These are phyloP conservation scores for Lamellibrachia luymesi DNA, from an alignment of 1,140 invertebrate species.

Conservation along the genomic window DNA sequence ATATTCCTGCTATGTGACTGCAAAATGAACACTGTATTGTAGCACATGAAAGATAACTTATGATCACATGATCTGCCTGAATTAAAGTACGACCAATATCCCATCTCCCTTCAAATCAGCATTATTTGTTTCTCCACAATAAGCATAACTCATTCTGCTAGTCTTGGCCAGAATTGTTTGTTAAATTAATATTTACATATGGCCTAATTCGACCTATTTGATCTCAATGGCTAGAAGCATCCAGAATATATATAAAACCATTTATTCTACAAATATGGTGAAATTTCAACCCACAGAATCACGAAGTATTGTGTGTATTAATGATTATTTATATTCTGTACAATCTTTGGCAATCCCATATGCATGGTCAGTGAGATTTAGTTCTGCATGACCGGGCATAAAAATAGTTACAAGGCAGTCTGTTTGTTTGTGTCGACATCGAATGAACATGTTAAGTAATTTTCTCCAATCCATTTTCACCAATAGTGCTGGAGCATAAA, in stretches of 20 bases:
- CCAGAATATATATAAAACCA: not conserved
- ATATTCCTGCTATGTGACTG: not conserved
- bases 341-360: not conserved
- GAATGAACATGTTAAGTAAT: not conserved
- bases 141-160: not conserved
- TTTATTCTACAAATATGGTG: not conserved
- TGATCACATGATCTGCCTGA: not conserved
- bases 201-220: not conserved
- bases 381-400: no score
- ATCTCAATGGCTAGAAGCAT: not conserved
- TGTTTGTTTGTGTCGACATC: not conserved
- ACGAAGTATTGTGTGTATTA: not conserved
- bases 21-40: not conserved
- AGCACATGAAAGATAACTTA: not conserved
- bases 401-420: not conserved
- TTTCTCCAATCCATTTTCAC: not conserved
- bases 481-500: not conserved
- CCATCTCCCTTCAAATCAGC: not conserved
- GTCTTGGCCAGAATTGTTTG: not conserved
- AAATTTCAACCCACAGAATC: not conserved
- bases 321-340: not conserved
- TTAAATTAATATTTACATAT: slow-evolving; percentile 3
- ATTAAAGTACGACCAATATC: not conserved
- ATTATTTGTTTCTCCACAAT: not conserved
- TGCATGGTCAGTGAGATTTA: not conserved